Base-by-base conservation (phyloP, 2,113 vertebrate genomes). In the Enhydra lutris region DNA sequence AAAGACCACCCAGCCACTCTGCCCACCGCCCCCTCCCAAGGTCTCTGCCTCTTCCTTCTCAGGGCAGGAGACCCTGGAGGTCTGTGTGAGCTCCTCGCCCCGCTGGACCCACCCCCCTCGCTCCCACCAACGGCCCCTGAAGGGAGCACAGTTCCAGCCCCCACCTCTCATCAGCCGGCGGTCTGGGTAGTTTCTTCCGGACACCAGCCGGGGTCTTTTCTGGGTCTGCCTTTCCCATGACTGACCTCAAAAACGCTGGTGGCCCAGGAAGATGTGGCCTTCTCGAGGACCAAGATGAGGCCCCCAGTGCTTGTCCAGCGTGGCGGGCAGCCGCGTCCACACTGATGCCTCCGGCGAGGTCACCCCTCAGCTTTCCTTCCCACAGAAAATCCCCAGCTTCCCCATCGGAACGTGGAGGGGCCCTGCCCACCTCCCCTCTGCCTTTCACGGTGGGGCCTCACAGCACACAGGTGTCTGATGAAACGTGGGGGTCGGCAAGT, bases 301-400 rank as follows among this genome's bases (percentile, higher is more conserved):
- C 50, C 39, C 8, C 36, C 17, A 0, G 52, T 5, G 42, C 42
- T 13, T 1, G 63, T 47, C 74, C 74, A 17, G 20, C 39, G 0
- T 12, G 63, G 50, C 1, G 3, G 74, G 39, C 23, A 3, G 31
- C 39, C 21, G 61, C 15, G 7, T 34, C n/a, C 83, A 29, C 1
- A 0, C 24, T 11, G 1, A 79, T 4, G 57, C 7, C 18, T 1
- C 31, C 2, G 0, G 50, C 0, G 3, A 1, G 3, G 50, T n/a
- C 17, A 31, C 61, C 45, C 10, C 47, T 4, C 0, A 0, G 12
- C 24, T 0, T 36, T 20, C 18, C 18, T 9, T 13, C 14, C 36
- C 50, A 11, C 1, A 0, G 18, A 78, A 18, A 47, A 47, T 4
- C 7, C 42, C 42, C 39, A 24, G 9, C 31, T 34, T 34, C 45